These are phyloP conservation scores for Hylaeus anthracinus DNA, from an alignment of 1,140 invertebrate species.

Conservation along the genomic window DNA sequence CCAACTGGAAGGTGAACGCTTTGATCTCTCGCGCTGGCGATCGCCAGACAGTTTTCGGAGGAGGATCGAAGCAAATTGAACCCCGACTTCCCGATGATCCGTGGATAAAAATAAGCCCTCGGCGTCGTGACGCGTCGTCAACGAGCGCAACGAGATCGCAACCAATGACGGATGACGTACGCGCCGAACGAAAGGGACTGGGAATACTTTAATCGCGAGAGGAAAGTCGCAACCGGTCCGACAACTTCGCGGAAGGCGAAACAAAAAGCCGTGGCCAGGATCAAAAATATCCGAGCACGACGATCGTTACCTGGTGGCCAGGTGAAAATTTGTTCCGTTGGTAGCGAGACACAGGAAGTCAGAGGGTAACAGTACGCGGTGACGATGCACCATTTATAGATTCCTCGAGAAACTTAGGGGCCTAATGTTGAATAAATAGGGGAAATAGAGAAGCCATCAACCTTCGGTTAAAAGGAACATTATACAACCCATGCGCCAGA, in stretches of 20 bases:
- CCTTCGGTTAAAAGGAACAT: too few relatives aligned
- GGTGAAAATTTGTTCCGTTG: conserved; percentile 72
- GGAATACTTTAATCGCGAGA: conserved; percentile 41
- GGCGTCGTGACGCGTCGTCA: conserved; percentile 29
- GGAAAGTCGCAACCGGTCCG: conserved; percentile 57
- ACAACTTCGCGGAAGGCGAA: conserved; percentile 47
- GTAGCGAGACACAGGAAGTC: neutral
- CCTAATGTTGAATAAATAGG: too few relatives aligned
- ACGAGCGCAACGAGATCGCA: conserved; percentile 33
- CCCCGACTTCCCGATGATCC: neutral
- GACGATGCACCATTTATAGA: too few relatives aligned
- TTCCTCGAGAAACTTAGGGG: too few relatives aligned
- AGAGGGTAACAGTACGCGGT: too few relatives aligned
- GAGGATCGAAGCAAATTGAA: conserved; percentile 19
- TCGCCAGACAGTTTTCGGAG: neutral
- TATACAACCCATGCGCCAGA: too few relatives aligned
- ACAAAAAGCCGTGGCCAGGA: conserved; percentile 50
- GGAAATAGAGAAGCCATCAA: too few relatives aligned
- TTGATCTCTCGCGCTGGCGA: neutral
- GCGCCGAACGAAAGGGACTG: conserved; percentile 28
- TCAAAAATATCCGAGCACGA: conserved; percentile 63
- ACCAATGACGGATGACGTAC: conserved; percentile 49
- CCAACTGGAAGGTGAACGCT: neutral
- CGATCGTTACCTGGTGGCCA: conserved; percentile 74
- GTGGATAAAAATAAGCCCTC: conserved; percentile 1